A percentile compares a stretch with the other conserved stretches of the same genome.
Evolutionary conservation across 2,113 vertebrate species (phyloP).

Genomic region (Labrus mixtus): DNA sequence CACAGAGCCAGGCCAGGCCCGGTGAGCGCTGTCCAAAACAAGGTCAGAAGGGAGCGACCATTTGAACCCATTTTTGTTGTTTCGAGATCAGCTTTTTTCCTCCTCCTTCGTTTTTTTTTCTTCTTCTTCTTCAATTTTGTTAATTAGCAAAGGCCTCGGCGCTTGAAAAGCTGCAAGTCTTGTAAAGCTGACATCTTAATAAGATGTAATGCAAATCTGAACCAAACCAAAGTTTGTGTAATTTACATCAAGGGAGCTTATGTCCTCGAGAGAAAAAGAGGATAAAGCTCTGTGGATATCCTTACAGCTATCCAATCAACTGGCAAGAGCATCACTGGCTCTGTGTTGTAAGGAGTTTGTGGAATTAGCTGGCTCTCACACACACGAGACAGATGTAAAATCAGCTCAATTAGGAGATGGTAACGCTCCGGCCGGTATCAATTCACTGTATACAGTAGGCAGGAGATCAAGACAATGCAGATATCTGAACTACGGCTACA

Average conservation of each 20-base stretch:
- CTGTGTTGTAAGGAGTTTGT: conserved; percentile 33
- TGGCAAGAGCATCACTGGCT: conserved; percentile 55
- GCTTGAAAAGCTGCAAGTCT: conserved; percentile 27
- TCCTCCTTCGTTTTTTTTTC: too few relatives aligned
- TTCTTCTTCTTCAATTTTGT: not conserved
- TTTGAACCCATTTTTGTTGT: conserved; percentile 23
- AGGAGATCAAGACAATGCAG: conserved; percentile 31
- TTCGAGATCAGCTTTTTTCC: not conserved
- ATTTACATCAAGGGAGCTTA: conserved; percentile 71
- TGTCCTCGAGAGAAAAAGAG: conserved; percentile 54
- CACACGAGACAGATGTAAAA: conserved; percentile 45
- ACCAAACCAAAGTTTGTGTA: conserved; percentile 64
- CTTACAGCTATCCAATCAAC: conserved; percentile 49
- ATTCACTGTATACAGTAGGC: conserved; percentile 42
- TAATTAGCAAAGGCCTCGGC: conserved; percentile 21
- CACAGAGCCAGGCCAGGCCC: conserved; percentile 29
- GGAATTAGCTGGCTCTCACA: conserved; percentile 57
- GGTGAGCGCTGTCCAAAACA: conserved; percentile 32
- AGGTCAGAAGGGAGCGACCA: conserved; percentile 38
- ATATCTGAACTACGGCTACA: conserved; percentile 40
- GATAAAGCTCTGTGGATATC: conserved; percentile 62
- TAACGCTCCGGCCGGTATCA: conserved; percentile 40
- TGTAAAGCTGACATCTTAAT: conserved; percentile 64
- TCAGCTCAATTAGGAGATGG: conserved; percentile 52
- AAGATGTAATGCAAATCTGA: conserved; percentile 60